These are phyloP conservation scores for Nannoperca australis DNA, from an alignment of 2,797 vertebrate species.

Conservation along the genomic window DNA sequence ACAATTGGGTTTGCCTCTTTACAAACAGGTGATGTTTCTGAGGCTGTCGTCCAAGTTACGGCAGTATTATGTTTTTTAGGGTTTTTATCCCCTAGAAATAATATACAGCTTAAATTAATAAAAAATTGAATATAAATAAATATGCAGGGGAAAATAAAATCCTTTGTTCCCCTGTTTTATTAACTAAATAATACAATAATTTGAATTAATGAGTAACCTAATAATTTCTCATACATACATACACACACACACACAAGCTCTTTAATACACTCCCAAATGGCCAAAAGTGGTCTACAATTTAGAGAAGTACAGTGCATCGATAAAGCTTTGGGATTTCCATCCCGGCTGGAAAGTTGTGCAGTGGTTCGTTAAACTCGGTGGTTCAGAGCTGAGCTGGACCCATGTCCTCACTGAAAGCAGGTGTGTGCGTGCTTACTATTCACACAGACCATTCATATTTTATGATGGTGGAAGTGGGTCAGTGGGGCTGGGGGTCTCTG, in stretches of 20 bases:
- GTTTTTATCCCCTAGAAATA: neutral
- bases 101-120: too few relatives aligned
- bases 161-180: neutral
- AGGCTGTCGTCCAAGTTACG: neutral
- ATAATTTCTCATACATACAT: neutral
- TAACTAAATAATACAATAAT: neutral
- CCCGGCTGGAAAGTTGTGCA: neutral
- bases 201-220: neutral
- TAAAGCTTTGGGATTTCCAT: slow-evolving; percentile 10
- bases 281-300: neutral
- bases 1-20: neutral
- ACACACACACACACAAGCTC: neutral
- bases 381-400: neutral
- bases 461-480: slow-evolving; percentile 73
- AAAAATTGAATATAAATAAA: too few relatives aligned
- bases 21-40: neutral
- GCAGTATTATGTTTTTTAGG: neutral
- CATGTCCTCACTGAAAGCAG: slow-evolving; percentile 17
- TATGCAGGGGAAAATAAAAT: neutral
- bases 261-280: neutral
- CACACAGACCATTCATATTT: slow-evolving; percentile 67
- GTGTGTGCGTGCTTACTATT: slow-evolving; percentile 14
- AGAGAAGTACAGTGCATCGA: neutral
- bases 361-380: neutral
- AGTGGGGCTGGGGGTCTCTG: slow-evolving; percentile 49